Evolutionary conservation across 2,888 invertebrate genomes (phyloP).

Genomic region (Apotomis betuletana): DNA sequence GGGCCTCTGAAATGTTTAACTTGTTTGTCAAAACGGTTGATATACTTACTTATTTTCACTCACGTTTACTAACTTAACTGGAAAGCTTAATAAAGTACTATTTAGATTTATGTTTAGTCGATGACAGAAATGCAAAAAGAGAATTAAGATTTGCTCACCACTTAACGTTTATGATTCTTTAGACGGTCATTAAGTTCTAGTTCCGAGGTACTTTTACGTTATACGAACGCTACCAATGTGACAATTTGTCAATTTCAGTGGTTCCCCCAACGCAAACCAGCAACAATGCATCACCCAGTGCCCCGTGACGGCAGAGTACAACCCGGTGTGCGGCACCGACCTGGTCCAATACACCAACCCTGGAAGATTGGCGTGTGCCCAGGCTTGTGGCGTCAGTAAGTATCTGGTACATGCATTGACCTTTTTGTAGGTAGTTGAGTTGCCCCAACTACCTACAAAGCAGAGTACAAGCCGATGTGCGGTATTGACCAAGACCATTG

Average conservation of each 20-base stretch:
- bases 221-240: no score
- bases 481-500: slow-evolving; percentile 70
- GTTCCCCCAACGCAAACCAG: not conserved
- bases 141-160: no score
- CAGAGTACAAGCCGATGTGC: slow-evolving; percentile 74
- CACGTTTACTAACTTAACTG: no score
- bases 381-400: slow-evolving; percentile 72
- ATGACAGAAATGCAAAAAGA: no score
- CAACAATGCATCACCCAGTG: slow-evolving; percentile 51
- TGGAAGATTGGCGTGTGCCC: slow-evolving; percentile 66
- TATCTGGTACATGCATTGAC: slow-evolving; percentile 18
- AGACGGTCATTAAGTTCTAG: no score
- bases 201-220: no score
- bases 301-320: slow-evolving; percentile 63
- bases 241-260: slow-evolving; percentile 5
- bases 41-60: no score
- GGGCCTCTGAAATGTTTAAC: no score
- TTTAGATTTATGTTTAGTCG: no score
- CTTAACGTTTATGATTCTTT: not conserved
- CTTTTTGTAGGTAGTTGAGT: not conserved
- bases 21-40: no score
- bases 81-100: no score
- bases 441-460: slow-evolving; percentile 49
- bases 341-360: slow-evolving; percentile 66
- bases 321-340: slow-evolving; percentile 76